A percentile compares a stretch with the other conserved stretches of the same genome.
Conservation (phyloP, 2,113 vertebrate species). For the Apteryx owenii region DNA sequence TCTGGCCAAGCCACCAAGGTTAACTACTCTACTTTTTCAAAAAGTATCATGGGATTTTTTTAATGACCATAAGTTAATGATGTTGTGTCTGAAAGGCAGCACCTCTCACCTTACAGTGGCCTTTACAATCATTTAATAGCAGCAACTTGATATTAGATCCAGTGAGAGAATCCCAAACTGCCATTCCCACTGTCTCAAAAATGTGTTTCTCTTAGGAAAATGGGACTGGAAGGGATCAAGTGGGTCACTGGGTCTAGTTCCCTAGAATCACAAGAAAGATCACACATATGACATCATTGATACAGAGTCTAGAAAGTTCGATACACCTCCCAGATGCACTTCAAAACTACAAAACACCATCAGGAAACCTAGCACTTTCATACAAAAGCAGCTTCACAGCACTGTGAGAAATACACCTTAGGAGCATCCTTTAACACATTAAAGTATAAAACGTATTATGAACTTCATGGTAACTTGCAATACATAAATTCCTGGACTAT, state of each 20-base stretch:
- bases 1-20: constrained; percentile 62
- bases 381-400: neutral
- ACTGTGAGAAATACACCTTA: neutral
- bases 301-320: neutral
- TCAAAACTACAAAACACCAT: neutral
- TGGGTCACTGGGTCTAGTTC: neutral
- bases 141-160: fast-evolving
- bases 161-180: neutral
- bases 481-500: neutral
- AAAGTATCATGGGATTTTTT: constrained; percentile 60
- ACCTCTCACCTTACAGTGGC: constrained; percentile 37
- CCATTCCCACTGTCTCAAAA: neutral
- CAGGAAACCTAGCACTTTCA: neutral
- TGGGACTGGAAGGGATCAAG: neutral
- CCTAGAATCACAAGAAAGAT: neutral
- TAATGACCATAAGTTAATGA: constrained; percentile 66
- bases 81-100: constrained; percentile 46
- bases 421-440: neutral
- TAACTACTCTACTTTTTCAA: constrained; percentile 54
- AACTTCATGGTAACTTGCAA: neutral
- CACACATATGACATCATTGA: fast-evolving
- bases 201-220: neutral
- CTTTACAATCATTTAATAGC: constrained; percentile 29
- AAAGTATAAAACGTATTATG: neutral
- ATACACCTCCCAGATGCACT: neutral